These are phyloP conservation scores for Orientallactaga bullata DNA, from an alignment of 2,113 vertebrate species.

Conservation along the genomic window DNA sequence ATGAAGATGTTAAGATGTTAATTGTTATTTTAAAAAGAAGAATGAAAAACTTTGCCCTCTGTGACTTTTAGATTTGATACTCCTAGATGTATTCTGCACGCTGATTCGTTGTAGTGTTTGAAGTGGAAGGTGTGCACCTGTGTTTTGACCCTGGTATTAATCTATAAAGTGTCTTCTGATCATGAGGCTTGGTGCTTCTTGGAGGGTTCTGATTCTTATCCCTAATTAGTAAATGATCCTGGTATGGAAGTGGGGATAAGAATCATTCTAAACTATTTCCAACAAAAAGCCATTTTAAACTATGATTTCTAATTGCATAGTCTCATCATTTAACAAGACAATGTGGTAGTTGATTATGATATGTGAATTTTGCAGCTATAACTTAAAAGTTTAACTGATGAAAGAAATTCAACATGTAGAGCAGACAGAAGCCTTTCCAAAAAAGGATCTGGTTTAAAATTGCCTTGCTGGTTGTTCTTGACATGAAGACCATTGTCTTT, in stretches of 20 bases:
- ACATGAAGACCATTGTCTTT: not conserved
- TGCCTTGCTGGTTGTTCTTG: not conserved
- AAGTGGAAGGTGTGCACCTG: not conserved
- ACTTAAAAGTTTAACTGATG: not conserved
- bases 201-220: not conserved
- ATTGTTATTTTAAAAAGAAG: not conserved
- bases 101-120: not conserved
- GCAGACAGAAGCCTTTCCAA: not conserved
- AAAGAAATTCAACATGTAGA: conserved; percentile 35
- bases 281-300: not conserved
- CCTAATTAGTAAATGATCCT: not conserved
- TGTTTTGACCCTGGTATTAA: not conserved
- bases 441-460: conserved; percentile 4
- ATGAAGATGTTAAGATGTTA: conserved; percentile 31
- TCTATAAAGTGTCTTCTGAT: not conserved
- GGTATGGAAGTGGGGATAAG: not conserved
- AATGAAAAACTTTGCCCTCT: not conserved
- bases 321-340: conserved; percentile 23
- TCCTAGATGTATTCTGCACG: not conserved
- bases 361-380: not conserved
- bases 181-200: conserved; percentile 4
- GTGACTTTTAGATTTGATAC: not conserved
- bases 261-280: conserved; percentile 28
- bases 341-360: not conserved
- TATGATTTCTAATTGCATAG: conserved; percentile 4